These are phyloP conservation scores for Lordiphosa andalusiaca DNA, from an alignment of 2,888 invertebrate species.

Conservation along the genomic window DNA sequence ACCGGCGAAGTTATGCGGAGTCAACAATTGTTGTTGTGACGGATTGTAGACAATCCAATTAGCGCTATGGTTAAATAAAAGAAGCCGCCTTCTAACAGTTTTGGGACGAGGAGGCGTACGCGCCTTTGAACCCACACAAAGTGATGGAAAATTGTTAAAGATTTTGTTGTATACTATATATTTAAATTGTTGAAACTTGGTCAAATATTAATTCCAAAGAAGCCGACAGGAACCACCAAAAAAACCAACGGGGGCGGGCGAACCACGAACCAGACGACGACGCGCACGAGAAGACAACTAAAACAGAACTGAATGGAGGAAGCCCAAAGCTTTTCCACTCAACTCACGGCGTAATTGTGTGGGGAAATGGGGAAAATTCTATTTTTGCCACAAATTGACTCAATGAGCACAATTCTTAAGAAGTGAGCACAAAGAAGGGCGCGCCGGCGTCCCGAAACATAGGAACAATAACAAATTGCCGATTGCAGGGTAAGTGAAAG, in stretches of 20 bases:
- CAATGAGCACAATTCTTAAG: constrained; percentile 34
- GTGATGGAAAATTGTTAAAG: neutral
- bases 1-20: constrained; percentile 63
- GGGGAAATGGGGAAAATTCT: constrained; percentile 23
- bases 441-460: constrained; percentile 31
- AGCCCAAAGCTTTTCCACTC: constrained; percentile 5
- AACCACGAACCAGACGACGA: constrained; percentile 34
- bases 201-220: constrained; percentile 6
- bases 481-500: too few relatives aligned
- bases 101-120: constrained; percentile 32
- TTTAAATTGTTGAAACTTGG: constrained; percentile 4
- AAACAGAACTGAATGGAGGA: constrained; percentile 58
- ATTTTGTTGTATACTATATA: neutral
- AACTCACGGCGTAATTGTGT: constrained; percentile 12
- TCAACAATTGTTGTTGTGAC: constrained; percentile 37
- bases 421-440: constrained; percentile 12
- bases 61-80: constrained; percentile 36
- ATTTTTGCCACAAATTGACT: constrained; percentile 50
- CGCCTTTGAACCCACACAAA: constrained; percentile 9
- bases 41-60: constrained; percentile 68
- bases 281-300: constrained; percentile 64
- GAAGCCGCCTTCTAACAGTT: constrained; percentile 29
- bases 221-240: constrained; percentile 20
- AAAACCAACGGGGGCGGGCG: constrained; percentile 11
- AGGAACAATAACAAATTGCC: neutral